Conservation (phyloP, 2,888 invertebrate species). For the Prenolepis imparis region DNA sequence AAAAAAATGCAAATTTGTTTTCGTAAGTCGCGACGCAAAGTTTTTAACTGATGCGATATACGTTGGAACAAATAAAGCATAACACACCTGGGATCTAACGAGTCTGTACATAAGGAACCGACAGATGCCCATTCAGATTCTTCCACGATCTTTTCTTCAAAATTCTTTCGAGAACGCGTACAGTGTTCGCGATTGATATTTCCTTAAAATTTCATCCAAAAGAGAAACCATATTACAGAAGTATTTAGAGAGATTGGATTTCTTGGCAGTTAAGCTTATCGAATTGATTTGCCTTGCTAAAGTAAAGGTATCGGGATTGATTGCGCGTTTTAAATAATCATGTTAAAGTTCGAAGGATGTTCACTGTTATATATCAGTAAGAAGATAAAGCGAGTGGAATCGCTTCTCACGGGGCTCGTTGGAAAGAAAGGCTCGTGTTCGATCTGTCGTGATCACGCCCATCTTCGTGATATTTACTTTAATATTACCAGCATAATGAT, state of each 20-base stretch:
- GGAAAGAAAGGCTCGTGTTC: slow-evolving; percentile 62
- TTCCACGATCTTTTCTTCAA: not conserved
- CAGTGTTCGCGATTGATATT: not conserved
- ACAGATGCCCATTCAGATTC: not conserved
- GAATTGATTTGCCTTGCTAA: not conserved
- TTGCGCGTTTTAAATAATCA: not conserved
- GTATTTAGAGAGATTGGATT: not conserved
- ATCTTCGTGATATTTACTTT: slow-evolving; percentile 62
- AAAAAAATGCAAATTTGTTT: slow-evolving; percentile 58
- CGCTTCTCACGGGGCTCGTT: slow-evolving; percentile 69
- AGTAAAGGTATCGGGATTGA: not conserved
- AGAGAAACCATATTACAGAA: not conserved
- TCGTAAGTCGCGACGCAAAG: not conserved
- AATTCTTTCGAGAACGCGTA: not conserved
- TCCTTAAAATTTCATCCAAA: not conserved
- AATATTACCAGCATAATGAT: slow-evolving; percentile 61
- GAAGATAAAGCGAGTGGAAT: slow-evolving; percentile 80
- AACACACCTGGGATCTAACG: not conserved
- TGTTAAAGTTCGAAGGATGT: not conserved
- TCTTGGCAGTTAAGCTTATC: not conserved
- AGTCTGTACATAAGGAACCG: not conserved
- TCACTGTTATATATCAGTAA: not conserved
- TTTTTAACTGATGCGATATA: not conserved
- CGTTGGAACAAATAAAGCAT: not conserved
- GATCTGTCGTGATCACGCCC: slow-evolving; percentile 65